These are phyloP conservation scores for Plagodis pulveraria DNA, from an alignment of 2,888 invertebrate species.

Conservation along the genomic window DNA sequence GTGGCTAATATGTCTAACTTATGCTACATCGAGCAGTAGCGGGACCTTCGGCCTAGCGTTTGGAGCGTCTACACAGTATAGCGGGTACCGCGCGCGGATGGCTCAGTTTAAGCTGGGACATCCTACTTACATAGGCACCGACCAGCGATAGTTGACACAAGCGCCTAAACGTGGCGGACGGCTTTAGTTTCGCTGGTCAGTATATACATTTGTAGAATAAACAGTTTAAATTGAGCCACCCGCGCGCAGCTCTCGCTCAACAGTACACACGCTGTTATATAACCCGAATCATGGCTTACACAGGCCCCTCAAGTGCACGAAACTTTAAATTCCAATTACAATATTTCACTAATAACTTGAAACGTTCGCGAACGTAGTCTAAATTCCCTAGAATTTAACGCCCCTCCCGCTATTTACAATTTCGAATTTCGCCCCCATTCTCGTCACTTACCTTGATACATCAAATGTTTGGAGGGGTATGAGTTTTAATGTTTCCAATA, in stretches of 20 bases:
- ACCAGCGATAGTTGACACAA: too few species aligned
- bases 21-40: slow-evolving; percentile 53
- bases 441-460: slow-evolving; percentile 28
- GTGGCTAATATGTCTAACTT: slow-evolving; percentile 50
- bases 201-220: too few species aligned
- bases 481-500: slow-evolving; percentile 28
- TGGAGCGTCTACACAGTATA: too few species aligned
- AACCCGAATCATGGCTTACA: slow-evolving; percentile 60
- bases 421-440: slow-evolving; percentile 47
- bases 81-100: too few species aligned
- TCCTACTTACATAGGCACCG: too few species aligned
- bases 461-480: slow-evolving; percentile 31
- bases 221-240: too few species aligned
- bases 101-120: too few species aligned
- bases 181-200: too few species aligned
- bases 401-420: slow-evolving; percentile 57
- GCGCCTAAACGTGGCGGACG: too few species aligned
- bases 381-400: slow-evolving; percentile 67
- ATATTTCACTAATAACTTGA: slow-evolving; percentile 60
- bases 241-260: too few species aligned
- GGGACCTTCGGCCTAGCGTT: background rate
- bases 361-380: slow-evolving; percentile 53
- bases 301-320: slow-evolving; percentile 57
- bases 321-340: slow-evolving; percentile 54
- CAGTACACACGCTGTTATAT: slow-evolving; percentile 24